Evolutionary conservation across 2,113 vertebrate genomes (phyloP).

Genomic region (Dicentrarchus labrax): DNA sequence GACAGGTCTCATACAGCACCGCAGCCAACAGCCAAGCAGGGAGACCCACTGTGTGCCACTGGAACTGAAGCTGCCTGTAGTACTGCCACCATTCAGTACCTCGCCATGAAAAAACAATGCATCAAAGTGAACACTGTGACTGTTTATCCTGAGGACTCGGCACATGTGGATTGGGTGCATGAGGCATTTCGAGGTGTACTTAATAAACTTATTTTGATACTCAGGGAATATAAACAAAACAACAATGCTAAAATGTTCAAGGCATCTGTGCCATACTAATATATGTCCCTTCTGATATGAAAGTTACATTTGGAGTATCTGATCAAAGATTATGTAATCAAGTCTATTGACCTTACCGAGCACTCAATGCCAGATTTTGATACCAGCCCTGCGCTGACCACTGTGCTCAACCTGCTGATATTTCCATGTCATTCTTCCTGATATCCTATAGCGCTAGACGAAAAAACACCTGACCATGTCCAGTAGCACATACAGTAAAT

Average conservation of each 20-base stretch:
- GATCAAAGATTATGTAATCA: neutral
- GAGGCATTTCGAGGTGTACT: neutral
- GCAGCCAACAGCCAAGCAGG: conserved; percentile 27
- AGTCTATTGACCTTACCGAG: neutral
- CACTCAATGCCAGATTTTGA: too few species aligned
- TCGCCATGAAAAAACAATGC: conserved; percentile 14
- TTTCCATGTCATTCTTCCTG: neutral
- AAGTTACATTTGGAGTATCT: neutral
- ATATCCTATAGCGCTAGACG: neutral
- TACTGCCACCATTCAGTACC: neutral
- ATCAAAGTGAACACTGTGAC: conserved; percentile 2
- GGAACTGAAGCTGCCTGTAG: neutral
- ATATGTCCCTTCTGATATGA: neutral
- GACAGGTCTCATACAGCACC: conserved; percentile 1
- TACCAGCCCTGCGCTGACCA: neutral
- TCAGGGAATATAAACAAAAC: neutral
- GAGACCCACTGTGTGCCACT: neutral
- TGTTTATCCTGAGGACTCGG: conserved; percentile 4
- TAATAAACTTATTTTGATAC: too few species aligned
- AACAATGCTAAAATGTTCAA: neutral
- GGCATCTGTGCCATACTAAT: neutral
- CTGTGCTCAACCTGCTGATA: neutral
- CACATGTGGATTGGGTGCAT: neutral
- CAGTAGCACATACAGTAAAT: neutral
- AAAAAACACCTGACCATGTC: neutral